Base-by-base conservation (phyloP, 1,140 invertebrate genomes). In the Glossosoma conforme region DNA sequence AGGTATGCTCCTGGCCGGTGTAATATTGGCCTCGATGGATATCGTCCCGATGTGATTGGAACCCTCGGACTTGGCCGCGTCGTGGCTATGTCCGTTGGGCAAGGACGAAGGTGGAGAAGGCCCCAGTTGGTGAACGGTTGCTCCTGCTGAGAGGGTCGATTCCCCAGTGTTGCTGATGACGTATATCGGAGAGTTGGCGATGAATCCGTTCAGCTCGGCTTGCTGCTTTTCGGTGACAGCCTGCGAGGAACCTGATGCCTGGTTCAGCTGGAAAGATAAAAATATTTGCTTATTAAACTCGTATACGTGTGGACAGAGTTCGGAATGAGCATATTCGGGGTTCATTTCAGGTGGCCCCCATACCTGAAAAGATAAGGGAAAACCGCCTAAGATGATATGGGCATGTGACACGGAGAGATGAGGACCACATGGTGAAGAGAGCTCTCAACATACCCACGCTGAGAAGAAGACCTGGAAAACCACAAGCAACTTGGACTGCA, bases 111-210 rank as follows among this genome's bases (percentile, higher is more conserved):
- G 17, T n/a, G 20, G 32, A 14, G 44, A 11, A 10, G 69, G 69
- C 1, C 67, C 69, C 59, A 69, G 25, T 17, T 48, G 40, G 20
- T 28, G 33, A n/a, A 38, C 40, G 20, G 65, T 78, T 59, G 69
- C 77, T 14, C 72, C 80, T 13, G 73, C 80, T 62, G 69, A 79
- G 63, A 65, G 80, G 53, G 74, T 70, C 54, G 76, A 73, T 18
- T 77, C 70, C 59, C 81, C 80, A 61, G 79, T 81, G 60, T 80
- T 79, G 60, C 77, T 80, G 52, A 83, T 81, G 47, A 88, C 85
- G 74, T 89, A 89, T 49, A 89, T 86, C 17, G 85, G 83, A 22
- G 82, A 82, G 65, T 78, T 83, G 57, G 82, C 82, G 54, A 86
- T 83, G 65, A 85, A 82, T 14, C 83, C 83, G 74, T 85, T 85